Conservation (phyloP, 2,888 invertebrate species). For the Piscicola geometra region DNA sequence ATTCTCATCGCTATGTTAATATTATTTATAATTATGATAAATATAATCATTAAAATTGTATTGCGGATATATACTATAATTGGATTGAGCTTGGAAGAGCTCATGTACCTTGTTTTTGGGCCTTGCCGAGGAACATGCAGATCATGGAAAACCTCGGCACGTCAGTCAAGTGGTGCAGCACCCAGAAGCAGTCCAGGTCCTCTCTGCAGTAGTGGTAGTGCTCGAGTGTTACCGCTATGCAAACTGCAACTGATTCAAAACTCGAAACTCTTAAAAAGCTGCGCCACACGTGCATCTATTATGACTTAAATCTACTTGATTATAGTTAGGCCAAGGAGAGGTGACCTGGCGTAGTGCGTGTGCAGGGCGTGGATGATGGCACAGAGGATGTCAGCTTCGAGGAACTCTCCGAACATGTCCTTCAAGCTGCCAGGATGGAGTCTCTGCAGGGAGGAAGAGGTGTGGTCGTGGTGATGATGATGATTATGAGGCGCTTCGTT, state of each 20-base stretch:
- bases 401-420: conserved; percentile 49
- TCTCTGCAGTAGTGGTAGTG: conserved; percentile 32
- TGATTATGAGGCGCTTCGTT: too few species aligned
- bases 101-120: conserved; percentile 49
- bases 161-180: conserved; percentile 41
- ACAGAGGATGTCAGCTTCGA: conserved; percentile 49
- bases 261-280: too few species aligned
- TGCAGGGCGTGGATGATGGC: conserved; percentile 47
- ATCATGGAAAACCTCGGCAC: conserved; percentile 52
- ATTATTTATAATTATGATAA: too few species aligned
- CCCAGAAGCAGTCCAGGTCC: conserved; percentile 30
- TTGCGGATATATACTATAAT: too few species aligned
- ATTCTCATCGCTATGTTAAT: too few species aligned
- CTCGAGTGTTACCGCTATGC: not conserved
- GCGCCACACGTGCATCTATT: too few species aligned
- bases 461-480: too few species aligned
- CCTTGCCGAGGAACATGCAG: conserved; percentile 50
- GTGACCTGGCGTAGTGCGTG: conserved; percentile 47
- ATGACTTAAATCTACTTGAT: not conserved
- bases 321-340: not conserved
- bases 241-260: not conserved
- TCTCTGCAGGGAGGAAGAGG: conserved; percentile 44
- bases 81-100: too few species aligned
- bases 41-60: too few species aligned
- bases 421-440: conserved; percentile 47